Conservation (phyloP, 2,797 vertebrate genomes). For the Adrianichthys oophorus region DNA sequence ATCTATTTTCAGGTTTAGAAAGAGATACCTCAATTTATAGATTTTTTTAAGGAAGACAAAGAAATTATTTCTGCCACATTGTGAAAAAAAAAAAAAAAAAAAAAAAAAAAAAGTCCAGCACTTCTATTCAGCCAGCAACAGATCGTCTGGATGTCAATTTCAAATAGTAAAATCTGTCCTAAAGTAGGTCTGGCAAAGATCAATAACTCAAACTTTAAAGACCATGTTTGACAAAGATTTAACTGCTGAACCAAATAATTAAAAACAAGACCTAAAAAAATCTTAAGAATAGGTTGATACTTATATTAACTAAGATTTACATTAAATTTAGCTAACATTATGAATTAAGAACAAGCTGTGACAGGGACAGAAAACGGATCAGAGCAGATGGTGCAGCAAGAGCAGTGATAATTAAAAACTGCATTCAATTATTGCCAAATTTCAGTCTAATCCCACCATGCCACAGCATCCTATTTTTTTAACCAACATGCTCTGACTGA, state of each 20-base stretch:
- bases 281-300: conserved; percentile 55
- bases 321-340: conserved; percentile 53
- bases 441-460: conserved; percentile 56
- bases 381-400: conserved; percentile 3
- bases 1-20: too few species aligned
- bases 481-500: conserved; percentile 52
- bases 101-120: conserved; percentile 36
- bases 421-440: conserved; percentile 63
- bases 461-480: conserved; percentile 61
- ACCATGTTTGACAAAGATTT: conserved; percentile 43
- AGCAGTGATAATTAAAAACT: conserved; percentile 30
- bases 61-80: conserved; percentile 44
- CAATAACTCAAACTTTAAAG: conserved; percentile 64
- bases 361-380: conserved; percentile 2
- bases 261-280: conserved; percentile 58
- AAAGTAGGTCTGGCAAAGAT: conserved; percentile 54
- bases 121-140: too few species aligned
- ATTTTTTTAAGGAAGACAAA: conserved; percentile 37
- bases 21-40: too few species aligned
- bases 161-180: conserved; percentile 37
- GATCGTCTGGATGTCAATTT: conserved; percentile 34
- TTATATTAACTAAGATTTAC: conserved; percentile 56
- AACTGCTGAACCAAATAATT: conserved; percentile 35
- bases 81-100: conserved; percentile 57
- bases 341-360: conserved; percentile 29